Conservation (phyloP, 2,888 invertebrate genomes). For the Diaperis boleti region DNA sequence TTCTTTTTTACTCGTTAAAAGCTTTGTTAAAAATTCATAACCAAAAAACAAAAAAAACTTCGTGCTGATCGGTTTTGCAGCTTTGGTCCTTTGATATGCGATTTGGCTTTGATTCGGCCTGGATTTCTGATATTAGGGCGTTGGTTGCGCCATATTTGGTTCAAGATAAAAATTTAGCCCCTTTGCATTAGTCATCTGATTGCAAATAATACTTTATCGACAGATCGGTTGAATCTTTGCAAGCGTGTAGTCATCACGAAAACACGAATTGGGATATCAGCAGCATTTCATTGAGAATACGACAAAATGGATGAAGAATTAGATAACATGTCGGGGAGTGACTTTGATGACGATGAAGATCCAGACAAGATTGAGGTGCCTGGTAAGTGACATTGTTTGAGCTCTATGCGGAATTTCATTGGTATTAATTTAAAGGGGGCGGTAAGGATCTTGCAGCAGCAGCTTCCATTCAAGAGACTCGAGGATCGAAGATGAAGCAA, state of each 20-base stretch:
- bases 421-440: conserved; percentile 75
- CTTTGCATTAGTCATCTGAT: conserved; percentile 45
- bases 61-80: conserved; percentile 32
- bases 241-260: not conserved
- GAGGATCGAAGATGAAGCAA: conserved; percentile 67
- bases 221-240: conserved; percentile 5
- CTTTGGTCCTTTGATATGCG: conserved; percentile 38
- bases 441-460: conserved; percentile 90
- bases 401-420: not conserved
- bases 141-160: conserved; percentile 66
- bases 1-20: conserved; percentile 45
- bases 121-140: conserved; percentile 59
- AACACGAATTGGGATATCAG: too few species aligned
- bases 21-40: conserved; percentile 67
- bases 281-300: too few species aligned
- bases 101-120: conserved; percentile 38
- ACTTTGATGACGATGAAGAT: conserved; percentile 90
- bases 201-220: conserved; percentile 48
- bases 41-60: conserved; percentile 65
- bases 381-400: conserved; percentile 69
- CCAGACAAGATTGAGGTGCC: conserved; percentile 93
- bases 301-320: conserved; percentile 63
- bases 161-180: conserved; percentile 56
- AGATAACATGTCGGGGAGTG: conserved; percentile 73
- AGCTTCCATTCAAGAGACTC: conserved; percentile 71